These are phyloP conservation scores for Drosophila varians DNA, from an alignment of 1,140 invertebrate species.

Conservation along the genomic window DNA sequence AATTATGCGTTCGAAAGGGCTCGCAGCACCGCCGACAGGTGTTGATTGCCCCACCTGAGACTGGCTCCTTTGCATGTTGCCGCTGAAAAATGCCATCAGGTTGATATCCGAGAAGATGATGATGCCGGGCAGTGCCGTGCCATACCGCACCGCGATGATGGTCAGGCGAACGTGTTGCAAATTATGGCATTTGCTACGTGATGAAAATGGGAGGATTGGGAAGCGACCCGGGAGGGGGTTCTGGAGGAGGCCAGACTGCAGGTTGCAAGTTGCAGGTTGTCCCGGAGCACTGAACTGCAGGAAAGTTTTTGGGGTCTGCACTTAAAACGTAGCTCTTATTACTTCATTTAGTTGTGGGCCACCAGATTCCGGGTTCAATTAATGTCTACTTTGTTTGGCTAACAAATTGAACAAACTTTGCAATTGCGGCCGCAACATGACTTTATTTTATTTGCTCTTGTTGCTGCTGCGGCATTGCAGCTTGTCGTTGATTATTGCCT, in stretches of 20 bases:
- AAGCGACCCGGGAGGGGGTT: neutral
- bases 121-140: constrained; percentile 40
- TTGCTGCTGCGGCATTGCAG: constrained; percentile 20
- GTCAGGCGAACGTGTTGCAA: constrained; percentile 67
- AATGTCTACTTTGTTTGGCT: constrained; percentile 72
- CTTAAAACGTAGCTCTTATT: constrained; percentile 27
- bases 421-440: constrained; percentile 70
- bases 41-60: constrained; percentile 58
- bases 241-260: neutral
- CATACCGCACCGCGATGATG: constrained; percentile 7
- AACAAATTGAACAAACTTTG: constrained; percentile 71
- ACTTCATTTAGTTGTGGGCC: constrained; percentile 47
- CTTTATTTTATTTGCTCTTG: constrained; percentile 59
- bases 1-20: constrained; percentile 63
- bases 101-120: constrained; percentile 21
- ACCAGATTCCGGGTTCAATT: constrained; percentile 70
- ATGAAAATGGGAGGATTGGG: constrained; percentile 9
- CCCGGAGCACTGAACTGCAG: constrained; percentile 13
- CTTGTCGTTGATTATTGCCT: constrained; percentile 60
- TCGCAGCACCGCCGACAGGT: constrained; percentile 49
- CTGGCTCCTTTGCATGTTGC: constrained; percentile 39
- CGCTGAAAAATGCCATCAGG: constrained; percentile 32
- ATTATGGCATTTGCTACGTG: constrained; percentile 75
- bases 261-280: neutral
- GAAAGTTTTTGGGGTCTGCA: neutral